Evolutionary conservation across 2,113 vertebrate genomes (phyloP).

Genomic region (Myiagra hebetior): DNA sequence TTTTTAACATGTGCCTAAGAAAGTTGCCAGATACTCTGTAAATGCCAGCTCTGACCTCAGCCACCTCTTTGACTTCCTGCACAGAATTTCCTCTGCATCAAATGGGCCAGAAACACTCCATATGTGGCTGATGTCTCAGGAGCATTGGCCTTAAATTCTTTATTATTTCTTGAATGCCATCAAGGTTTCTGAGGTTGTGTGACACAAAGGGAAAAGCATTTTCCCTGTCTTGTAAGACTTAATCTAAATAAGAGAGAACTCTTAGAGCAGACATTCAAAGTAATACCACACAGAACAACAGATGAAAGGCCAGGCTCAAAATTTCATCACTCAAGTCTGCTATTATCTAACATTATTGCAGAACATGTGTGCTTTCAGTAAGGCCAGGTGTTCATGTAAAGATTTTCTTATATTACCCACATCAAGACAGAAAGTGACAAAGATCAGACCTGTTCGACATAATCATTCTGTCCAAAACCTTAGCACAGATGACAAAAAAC

Average conservation of each 20-base stretch:
- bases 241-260: not conserved
- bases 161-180: slow-evolving; percentile 6
- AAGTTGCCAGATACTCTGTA: slow-evolving; percentile 23
- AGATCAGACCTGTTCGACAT: not conserved
- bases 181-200: not conserved
- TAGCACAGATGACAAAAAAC: not conserved
- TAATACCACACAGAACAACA: not conserved
- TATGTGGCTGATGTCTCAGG: not conserved
- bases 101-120: slow-evolving; percentile 4
- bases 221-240: not conserved
- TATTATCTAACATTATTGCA: not conserved
- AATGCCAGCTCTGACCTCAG: not conserved
- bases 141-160: not conserved
- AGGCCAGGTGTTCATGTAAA: not conserved
- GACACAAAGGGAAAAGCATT: not conserved
- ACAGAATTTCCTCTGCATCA: not conserved
- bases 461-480: not conserved
- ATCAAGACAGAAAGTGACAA: not conserved
- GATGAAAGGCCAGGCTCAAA: not conserved
- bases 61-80: not conserved
- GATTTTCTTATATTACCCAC: not conserved
- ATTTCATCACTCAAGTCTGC: slow-evolving; percentile 1
- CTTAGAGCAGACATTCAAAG: not conserved
- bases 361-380: not conserved
- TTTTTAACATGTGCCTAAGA: slow-evolving; percentile 13